phyloP scores from a whole-genome alignment of 2,888 invertebrate genomes.

The Cryptophagus acutangulus region DNA sequence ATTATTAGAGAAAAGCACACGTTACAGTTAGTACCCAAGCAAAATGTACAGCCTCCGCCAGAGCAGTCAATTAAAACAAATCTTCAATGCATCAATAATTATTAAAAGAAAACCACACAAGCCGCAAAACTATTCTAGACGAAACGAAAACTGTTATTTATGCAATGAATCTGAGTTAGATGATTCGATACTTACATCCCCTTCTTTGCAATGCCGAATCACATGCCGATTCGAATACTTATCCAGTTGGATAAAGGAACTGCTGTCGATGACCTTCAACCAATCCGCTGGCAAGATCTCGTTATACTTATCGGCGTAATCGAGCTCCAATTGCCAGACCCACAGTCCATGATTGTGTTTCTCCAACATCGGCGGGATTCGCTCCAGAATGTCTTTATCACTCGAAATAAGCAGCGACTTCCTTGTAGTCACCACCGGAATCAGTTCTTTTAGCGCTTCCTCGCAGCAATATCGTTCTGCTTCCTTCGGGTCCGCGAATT shows the following conservation, averaged over 20 bases:
- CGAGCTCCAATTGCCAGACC: constrained; percentile 48
- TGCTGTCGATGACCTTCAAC: constrained; percentile 58
- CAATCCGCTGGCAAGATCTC: constrained; percentile 68
- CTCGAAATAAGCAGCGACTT: constrained; percentile 34
- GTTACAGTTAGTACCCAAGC: constrained; percentile 23
- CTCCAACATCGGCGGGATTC: constrained; percentile 47
- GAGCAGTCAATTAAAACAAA: background rate
- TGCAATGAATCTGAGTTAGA: background rate
- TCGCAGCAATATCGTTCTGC: constrained; percentile 47
- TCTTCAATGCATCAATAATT: background rate
- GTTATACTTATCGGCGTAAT: constrained; percentile 56
- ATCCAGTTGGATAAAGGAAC: constrained; percentile 54
- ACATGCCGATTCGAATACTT: constrained; percentile 36
- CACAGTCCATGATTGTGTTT: constrained; percentile 45
- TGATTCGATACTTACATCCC: constrained; percentile 42
- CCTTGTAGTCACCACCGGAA: constrained; percentile 33
- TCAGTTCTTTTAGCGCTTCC: constrained; percentile 43
- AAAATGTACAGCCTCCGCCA: constrained; percentile 6
- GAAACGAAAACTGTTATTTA: background rate
- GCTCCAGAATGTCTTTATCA: constrained; percentile 35
- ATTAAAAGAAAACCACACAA: background rate
- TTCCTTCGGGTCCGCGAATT: constrained; percentile 39
- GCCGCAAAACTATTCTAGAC: background rate
- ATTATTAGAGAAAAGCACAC: constrained; percentile 20
- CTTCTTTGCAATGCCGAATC: constrained; percentile 40